Evolutionary conservation across 2,113 vertebrate species (phyloP), one percentile per base, ranked within the genome.

Genomic region (Coturnix japonica): DNA sequence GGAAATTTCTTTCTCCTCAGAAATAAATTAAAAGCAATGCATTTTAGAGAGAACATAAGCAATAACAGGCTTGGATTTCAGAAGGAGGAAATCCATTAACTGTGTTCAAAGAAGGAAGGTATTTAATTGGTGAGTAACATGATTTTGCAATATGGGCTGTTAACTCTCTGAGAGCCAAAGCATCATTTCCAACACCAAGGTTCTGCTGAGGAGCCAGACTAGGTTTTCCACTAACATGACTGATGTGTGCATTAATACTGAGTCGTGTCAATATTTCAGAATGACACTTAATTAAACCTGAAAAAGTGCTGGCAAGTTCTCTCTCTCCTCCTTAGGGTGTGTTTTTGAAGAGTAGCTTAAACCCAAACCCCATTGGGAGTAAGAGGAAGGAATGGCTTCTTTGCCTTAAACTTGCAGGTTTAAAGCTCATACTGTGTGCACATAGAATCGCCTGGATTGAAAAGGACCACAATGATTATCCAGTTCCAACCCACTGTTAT

Each of bases 51-150:
- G 64, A 64, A 77, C 0, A 1, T 73, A 92, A 94, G 81, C 89
- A 93, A 61, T 74, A 96, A 85, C 87, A 92, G 64, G 75, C 76
- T 92, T 67, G 84, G 44, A 91, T 95, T 95, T 96, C 91, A 89
- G 76, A 85, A 90, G 80, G 81, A 90, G 73, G 88, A 86, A 94
- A 93, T 95, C 80, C 93, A 92, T 95, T 96, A 95, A 92, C 71
- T 63, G 56, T 89, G 91, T 91, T 95, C 94, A 96, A 96, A 95
- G 91, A 81, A 72, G 64, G 31, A 77, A 92, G 75, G 87, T 95
- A 92, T 96, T 96, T 96, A 92, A 94, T 77, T 95, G 95, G 87
- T 64, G 91, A 95, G 49, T 53, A 91, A 74, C 75, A 77, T 8
- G 4, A 73, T 43, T 10, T 44, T 66, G 47, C 91, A 93, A 71